Percentiles rank a stretch among this genome's conserved stretches.
These are phyloP conservation scores for Pelosia muscerda DNA, from an alignment of 2,888 invertebrate genomes.

Conservation along the genomic window DNA sequence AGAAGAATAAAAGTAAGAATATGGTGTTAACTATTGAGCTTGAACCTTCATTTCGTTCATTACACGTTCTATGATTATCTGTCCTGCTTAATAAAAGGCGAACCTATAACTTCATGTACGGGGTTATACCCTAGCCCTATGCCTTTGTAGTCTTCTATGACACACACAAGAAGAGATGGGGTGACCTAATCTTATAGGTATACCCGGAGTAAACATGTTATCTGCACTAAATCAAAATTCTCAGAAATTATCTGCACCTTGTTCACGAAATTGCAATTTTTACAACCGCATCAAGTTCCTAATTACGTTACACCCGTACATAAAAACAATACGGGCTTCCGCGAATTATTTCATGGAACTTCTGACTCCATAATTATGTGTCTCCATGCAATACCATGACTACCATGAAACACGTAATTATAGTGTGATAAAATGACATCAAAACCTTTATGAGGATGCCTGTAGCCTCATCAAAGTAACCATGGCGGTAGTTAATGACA, in stretches of 20 bases:
- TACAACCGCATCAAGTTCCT: conserved; percentile 8
- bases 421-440: neutral
- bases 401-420: neutral
- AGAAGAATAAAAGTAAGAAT: too few species aligned
- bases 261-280: neutral
- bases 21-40: too few species aligned
- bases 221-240: conserved; percentile 4
- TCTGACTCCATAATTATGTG: conserved; percentile 10
- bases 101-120: too few species aligned
- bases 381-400: neutral
- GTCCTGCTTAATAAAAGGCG: too few species aligned
- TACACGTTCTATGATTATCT: too few species aligned
- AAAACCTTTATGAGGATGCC: conserved; percentile 4
- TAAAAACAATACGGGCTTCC: conserved; percentile 8
- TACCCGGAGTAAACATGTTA: too few species aligned
- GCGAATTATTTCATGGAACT: conserved; percentile 1
- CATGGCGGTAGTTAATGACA: neutral
- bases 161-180: too few species aligned
- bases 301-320: neutral
- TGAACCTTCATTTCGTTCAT: too few species aligned
- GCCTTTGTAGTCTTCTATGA: too few species aligned
- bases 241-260: neutral
- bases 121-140: too few species aligned
- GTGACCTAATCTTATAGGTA: too few species aligned
- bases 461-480: neutral